Evolutionary conservation across 2,888 invertebrate genomes (phyloP), one percentile per base, ranked within the genome.

Genomic region (Latheticus oryzae): DNA sequence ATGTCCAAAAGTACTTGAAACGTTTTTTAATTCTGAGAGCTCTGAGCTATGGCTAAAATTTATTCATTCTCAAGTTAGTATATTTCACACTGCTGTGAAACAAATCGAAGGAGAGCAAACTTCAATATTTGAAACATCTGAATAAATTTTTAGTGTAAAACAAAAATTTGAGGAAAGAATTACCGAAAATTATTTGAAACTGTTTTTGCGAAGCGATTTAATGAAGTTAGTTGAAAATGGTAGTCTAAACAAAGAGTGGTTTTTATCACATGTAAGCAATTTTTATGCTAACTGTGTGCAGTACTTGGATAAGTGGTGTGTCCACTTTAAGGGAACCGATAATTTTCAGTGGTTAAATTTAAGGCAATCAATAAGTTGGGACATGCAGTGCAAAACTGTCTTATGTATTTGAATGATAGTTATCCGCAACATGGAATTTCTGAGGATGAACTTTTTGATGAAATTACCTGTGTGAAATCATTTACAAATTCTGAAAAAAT

Each of bases 1-100:
- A 69, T 72, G 66, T 59, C 70, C 69, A 40, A 21, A 19, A 26
- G 37, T 67, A 51, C 32, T 68, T 61, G 68, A 67, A 65, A 62
- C 12, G 1, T 43, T 43, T 43, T 43, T 26, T 26, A 15, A 68
- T 24, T 24, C 24, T 3, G n/a, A n/a, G n/a, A n/a, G n/a, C n/a
- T n/a, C n/a, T n/a, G 24, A 24, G 24, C n/a, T 26, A 26, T 26
- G 3, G 26, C 2, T 26, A 26, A 26, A 26, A 26, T 26, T 1
- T 26, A 26, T n/a, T 26, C 26, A 26, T n/a, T 26, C 7, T 7
- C 26, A 26, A 26, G 26, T 1, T 26, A 26, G n/a, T 26, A 26
- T 26, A 1, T 26, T 26, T 26, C 26, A 26, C 9, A 26, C n/a
- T n/a, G 3, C 2, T 26, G 26, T 26, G 26, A 26, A 26, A n/a